Base-by-base conservation (phyloP, 2,113 vertebrate species). In the Cnemophilus loriae region DNA sequence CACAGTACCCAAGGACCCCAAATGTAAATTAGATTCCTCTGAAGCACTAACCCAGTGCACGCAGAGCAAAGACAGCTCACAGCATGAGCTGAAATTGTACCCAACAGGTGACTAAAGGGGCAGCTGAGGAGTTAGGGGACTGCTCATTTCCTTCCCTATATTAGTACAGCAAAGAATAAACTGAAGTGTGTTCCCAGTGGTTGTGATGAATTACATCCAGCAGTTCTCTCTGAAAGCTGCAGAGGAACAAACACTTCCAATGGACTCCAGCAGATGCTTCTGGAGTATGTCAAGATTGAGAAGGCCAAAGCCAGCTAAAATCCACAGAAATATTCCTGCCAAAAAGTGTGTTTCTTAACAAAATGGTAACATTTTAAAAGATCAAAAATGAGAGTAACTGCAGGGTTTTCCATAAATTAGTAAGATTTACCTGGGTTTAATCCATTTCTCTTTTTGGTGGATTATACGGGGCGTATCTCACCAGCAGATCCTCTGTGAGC, bases 401-500 rank as follows among this genome's bases (percentile, higher is more conserved):
- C 59, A 49, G 46, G 24, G 49, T 42, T 94, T 94, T 39, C 75
- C 81, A 82, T 87, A 92, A 96, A 93, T 89, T 91, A 90, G 70
- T 81, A 60, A 89, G 56, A 68, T 93, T 95, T 92, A 78, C 57
- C 78, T 93, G 69, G 27, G 30, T 89, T 94, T 94, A 95, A 94
- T 93, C 75, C 74, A 92, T 96, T 94, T 95, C 86, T 85, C 88
- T 70, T 92, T 94, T 89, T 92, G 87, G 96, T 96, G 87, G 96
- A 96, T 98, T 97, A 94, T 86, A 89, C 32, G 84, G 93, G 96
- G 80, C 5, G 10, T 95, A 93, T 96, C 96, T 97, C 71, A 64
- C 95, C 75, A 93, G 96, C 87, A 97, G 97, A 97, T 97, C 98
- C 97, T 96, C 94, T 95, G 97, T 53, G 74, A 89, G 95, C 96